Evolutionary conservation across 1,140 invertebrate genomes (phyloP).

Genomic region (Drosophila sulfurigaster): DNA sequence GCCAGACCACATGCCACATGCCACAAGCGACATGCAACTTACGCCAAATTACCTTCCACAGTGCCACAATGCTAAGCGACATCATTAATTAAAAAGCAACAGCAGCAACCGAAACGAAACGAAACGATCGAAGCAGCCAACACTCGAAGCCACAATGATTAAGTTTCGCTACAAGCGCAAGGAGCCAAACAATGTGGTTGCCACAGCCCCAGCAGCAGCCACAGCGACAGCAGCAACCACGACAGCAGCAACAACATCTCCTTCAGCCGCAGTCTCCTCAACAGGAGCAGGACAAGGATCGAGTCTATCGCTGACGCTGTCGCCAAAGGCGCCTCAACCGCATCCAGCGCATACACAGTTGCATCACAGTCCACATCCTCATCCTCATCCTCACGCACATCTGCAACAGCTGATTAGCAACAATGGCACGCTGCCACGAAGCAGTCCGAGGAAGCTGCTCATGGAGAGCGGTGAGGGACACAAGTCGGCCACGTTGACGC

Average conservation of each 20-base stretch:
- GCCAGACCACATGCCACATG: not conserved
- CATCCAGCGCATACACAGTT: not conserved
- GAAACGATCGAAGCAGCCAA: not conserved
- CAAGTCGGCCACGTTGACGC: slow-evolving; percentile 76
- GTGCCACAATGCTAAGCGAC: not conserved
- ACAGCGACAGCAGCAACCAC: not conserved
- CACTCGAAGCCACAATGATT: slow-evolving; percentile 84
- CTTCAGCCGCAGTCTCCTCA: slow-evolving; percentile 8
- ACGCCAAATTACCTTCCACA: not conserved
- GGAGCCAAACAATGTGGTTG: slow-evolving; percentile 84
- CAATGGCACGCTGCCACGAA: slow-evolving; percentile 71
- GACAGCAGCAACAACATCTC: not conserved
- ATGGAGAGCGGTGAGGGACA: slow-evolving; percentile 49
- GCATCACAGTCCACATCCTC: slow-evolving; percentile 16
- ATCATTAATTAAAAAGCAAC: not conserved
- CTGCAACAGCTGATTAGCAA: slow-evolving; percentile 78
- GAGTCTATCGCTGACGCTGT: slow-evolving; percentile 9
- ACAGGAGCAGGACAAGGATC: slow-evolving; percentile 51
- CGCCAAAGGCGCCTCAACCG: not conserved
- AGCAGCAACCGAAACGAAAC: not conserved
- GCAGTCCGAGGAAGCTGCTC: slow-evolving; percentile 70
- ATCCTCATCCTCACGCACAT: slow-evolving; percentile 59
- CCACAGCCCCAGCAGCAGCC: slow-evolving; percentile 11
- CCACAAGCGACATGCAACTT: slow-evolving; percentile 10
- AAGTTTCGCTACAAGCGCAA: slow-evolving; percentile 88